A percentile compares a stretch with the other conserved stretches of the same genome.
phyloP scores from a whole-genome alignment of 2,888 invertebrate genomes.

The Xanthostigma xanthostigma region DNA sequence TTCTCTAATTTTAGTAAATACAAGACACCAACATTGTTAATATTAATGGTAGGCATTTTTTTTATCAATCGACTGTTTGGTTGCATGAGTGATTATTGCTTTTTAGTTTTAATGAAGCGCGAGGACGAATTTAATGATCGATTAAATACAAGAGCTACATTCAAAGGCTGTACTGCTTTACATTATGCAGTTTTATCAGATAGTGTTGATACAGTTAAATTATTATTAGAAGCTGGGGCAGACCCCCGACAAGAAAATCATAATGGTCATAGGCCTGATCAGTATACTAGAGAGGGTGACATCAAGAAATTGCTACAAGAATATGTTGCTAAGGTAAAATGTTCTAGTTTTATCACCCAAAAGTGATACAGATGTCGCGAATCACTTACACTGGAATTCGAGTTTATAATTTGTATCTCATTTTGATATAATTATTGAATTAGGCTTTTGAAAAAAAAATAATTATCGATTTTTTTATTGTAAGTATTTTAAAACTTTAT shows the following conservation, averaged over 20 bases:
- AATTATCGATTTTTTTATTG: too few relatives aligned
- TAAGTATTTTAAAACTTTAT: too few relatives aligned
- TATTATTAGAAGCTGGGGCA: constrained; percentile 57
- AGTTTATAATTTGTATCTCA: too few relatives aligned
- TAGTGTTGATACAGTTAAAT: constrained; percentile 42
- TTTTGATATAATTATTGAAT: too few relatives aligned
- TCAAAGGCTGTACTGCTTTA: constrained; percentile 72
- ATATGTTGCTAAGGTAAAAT: constrained; percentile 30
- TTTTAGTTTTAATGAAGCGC: constrained; percentile 42
- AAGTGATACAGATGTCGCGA: too few relatives aligned
- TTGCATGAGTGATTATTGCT: constrained; percentile 3
- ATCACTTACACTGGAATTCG: too few relatives aligned
- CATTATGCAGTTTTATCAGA: constrained; percentile 78
- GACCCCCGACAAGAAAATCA: constrained; percentile 63
- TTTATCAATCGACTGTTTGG: too few relatives aligned
- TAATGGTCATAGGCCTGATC: constrained; percentile 56
- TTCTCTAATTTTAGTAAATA: too few relatives aligned
- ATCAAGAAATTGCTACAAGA: constrained; percentile 41
- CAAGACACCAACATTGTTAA: too few relatives aligned
- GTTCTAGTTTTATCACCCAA: neutral
- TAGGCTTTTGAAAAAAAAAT: too few relatives aligned
- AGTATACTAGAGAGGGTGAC: constrained; percentile 53
- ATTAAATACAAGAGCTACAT: constrained; percentile 56
- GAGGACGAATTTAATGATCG: constrained; percentile 70
- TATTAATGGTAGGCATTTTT: too few relatives aligned